These are phyloP conservation scores for Acrocephalus arundinaceus DNA, from an alignment of 2,113 vertebrate species.

Conservation along the genomic window DNA sequence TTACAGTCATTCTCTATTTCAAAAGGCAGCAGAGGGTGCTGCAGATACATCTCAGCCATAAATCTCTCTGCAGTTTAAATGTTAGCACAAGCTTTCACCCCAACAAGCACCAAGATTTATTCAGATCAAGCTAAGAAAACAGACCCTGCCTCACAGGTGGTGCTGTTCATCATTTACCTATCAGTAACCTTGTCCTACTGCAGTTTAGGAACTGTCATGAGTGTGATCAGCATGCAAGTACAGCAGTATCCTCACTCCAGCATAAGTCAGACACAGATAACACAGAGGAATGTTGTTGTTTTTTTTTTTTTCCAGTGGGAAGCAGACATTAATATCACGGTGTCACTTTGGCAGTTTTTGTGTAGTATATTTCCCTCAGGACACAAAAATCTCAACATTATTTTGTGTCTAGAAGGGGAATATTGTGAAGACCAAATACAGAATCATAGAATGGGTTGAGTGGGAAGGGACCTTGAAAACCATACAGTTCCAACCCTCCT, in stretches of 20 bases:
- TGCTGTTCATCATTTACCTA: background rate
- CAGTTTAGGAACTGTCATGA: background rate
- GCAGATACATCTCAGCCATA: slow-evolving; percentile 26
- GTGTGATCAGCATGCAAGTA: background rate
- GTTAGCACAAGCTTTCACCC: background rate
- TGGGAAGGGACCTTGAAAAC: background rate
- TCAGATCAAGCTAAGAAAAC: background rate
- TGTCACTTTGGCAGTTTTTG: background rate
- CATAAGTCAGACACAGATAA: background rate
- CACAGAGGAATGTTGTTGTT: background rate
- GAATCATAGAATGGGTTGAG: background rate
- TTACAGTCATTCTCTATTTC: background rate
- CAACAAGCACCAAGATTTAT: background rate
- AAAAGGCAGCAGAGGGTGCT: slow-evolving; percentile 64
- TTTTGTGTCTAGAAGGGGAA: background rate
- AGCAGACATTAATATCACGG: background rate
- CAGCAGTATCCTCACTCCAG: background rate
- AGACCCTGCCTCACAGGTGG: background rate
- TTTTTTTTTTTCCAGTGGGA: background rate
- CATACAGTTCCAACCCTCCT: rapidly evolving
- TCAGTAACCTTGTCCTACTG: background rate
- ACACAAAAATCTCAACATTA: background rate
- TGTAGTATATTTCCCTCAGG: background rate
- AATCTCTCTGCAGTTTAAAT: background rate
- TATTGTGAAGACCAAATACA: background rate